Evolutionary conservation across 2,113 vertebrate genomes (phyloP).

Genomic region (Cynopterus brachyotis): DNA sequence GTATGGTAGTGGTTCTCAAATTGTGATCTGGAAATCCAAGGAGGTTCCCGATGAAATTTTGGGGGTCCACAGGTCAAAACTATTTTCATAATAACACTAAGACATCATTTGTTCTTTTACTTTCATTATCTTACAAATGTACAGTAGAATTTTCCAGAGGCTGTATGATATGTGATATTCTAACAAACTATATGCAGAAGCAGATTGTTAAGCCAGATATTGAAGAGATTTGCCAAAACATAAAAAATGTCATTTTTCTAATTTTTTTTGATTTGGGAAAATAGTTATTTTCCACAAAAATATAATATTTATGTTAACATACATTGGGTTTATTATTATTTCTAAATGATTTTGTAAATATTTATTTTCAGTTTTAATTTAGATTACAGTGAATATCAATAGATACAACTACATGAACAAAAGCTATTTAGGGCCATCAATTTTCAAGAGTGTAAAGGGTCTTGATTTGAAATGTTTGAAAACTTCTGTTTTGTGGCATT

Average conservation of each 20-base stretch:
- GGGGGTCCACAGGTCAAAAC: not conserved
- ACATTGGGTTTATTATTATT: not conserved
- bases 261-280: not conserved
- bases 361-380: not conserved
- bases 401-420: not conserved
- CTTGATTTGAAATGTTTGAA: not conserved
- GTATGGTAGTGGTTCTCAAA: not conserved
- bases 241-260: not conserved
- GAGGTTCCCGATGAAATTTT: not conserved
- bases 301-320: not conserved
- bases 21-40: not conserved
- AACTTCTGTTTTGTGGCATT: not conserved
- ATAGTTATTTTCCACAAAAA: not conserved
- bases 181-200: not conserved
- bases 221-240: constrained; percentile 11
- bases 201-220: not conserved
- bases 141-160: not conserved
- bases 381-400: not conserved
- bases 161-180: not conserved
- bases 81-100: not conserved
- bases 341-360: not conserved
- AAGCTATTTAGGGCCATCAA: not conserved
- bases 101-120: not conserved
- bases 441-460: not conserved
- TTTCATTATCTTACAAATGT: not conserved